Conservation (phyloP, 2,888 invertebrate species). For the Trypoxylon attenuatum region DNA sequence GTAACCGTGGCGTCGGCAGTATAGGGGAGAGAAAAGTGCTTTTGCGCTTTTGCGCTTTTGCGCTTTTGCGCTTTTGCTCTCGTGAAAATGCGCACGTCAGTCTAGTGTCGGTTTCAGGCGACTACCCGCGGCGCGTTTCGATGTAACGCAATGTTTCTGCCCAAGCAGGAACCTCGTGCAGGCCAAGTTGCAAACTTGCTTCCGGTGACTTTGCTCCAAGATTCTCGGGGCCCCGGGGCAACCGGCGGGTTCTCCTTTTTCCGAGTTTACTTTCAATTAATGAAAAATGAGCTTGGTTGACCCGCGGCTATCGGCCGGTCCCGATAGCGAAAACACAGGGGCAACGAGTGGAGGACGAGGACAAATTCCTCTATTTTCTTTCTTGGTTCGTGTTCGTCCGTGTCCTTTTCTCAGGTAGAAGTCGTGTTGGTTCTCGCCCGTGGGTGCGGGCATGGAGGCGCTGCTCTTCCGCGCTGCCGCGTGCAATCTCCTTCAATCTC, state of each 20-base stretch:
- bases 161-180: background rate
- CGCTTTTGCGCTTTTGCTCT: too few relatives aligned
- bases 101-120: too few relatives aligned
- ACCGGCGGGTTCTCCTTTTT: conserved; percentile 19
- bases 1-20: background rate
- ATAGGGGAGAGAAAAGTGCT: background rate
- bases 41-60: too few relatives aligned
- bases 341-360: conserved; percentile 19
- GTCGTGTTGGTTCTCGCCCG: background rate
- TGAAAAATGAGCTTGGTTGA: conserved; percentile 59
- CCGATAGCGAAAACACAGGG: conserved; percentile 27
- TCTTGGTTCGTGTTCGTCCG: background rate
- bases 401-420: conserved; percentile 2
- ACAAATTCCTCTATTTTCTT: conserved; percentile 41
- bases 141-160: too few relatives aligned
- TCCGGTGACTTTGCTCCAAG: conserved; percentile 46
- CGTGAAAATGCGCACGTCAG: too few relatives aligned
- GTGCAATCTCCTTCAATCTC: background rate
- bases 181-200: conserved; percentile 38
- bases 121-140: too few relatives aligned
- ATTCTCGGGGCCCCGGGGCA: conserved; percentile 39
- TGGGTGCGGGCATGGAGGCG: too few relatives aligned
- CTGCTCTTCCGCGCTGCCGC: background rate
- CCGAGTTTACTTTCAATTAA: conserved; percentile 65
- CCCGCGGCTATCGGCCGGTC: conserved; percentile 39